A percentile compares a stretch with the other conserved stretches of the same genome.
phyloP scores from a whole-genome alignment of 1,140 invertebrate species.

The Plectrocnemia conspersa region DNA sequence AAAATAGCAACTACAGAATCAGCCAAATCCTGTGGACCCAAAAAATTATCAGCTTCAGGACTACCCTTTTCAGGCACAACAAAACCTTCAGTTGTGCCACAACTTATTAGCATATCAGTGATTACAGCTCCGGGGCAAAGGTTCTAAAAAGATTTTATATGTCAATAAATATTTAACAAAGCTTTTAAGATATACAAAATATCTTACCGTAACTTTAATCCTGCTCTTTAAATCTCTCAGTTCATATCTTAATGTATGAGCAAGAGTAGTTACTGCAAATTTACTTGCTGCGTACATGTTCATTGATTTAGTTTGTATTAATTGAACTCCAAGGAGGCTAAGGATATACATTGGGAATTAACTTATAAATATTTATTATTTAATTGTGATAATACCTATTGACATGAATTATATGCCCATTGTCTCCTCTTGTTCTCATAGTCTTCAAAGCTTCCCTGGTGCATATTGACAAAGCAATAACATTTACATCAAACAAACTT shows the following conservation, averaged over 20 bases:
- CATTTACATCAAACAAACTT: conserved; percentile 60
- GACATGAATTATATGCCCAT: conserved; percentile 69
- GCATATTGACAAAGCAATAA: conserved; percentile 61
- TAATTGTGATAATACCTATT: conserved; percentile 54
- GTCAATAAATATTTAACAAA: too few species aligned
- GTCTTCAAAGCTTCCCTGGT: conserved; percentile 61
- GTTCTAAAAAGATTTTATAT: too few species aligned
- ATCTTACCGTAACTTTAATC: conserved; percentile 55
- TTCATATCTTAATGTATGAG: conserved; percentile 57
- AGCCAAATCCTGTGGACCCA: conserved; percentile 32
- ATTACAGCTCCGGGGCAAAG: conserved; percentile 7
- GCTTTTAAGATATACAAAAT: neutral
- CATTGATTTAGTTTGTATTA: too few species aligned
- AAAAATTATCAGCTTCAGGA: neutral
- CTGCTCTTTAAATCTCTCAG: conserved; percentile 51
- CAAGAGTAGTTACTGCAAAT: conserved; percentile 57
- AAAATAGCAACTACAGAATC: conserved; percentile 16
- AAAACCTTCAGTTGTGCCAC: neutral
- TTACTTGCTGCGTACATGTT: conserved; percentile 55
- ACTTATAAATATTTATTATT: neutral
- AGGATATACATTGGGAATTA: too few species aligned
- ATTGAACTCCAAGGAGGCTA: too few species aligned
- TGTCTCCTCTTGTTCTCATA: conserved; percentile 59
- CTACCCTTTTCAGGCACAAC: neutral
- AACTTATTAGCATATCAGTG: neutral